Base-by-base conservation (phyloP, 2,888 invertebrate genomes). In the Ectobius pallidus region DNA sequence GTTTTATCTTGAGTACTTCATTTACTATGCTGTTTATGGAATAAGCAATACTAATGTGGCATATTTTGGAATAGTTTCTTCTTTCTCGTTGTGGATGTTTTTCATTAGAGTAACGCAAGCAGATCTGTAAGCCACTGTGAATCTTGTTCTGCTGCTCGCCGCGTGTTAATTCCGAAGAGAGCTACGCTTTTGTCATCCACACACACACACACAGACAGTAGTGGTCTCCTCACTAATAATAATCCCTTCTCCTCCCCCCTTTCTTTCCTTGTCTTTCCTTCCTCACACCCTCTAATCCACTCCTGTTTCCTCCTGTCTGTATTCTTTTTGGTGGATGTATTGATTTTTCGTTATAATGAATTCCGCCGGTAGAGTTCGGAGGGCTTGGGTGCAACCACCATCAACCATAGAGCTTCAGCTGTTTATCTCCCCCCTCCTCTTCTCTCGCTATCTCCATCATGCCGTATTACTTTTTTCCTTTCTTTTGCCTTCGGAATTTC, bases 291-390 rank as follows among this genome's bases (percentile, higher is more conserved):
- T 68, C 70, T 70, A 61, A 70, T 68, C 71, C 67, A 39, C 70
- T 69, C 58, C 55, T 39, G 34, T 34, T 34, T 34, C 20, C 18
- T 49, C 42, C 70, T 55, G 58, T 49, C 46, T 58, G 71, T 52
- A 68, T 73, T 73, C 71, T 73, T 73, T 74, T 72, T 69, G 69
- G 71, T 49, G 61, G 63, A 69, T 63, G 71, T 74, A 74, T 74
- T 74, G 74, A 74, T 74, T 74, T n/a, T 74, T 74, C 58, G 69
- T 69, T 69, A 71, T 74, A 74, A 74, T 74, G 74, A 74, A 74
- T 74, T 74, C 74, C 69, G 72, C 42, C 65, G 71, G 70, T 72
- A 34, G 34, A 63, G 30, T 34, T 44, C 7, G 7, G 34, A 62
- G 73, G 73, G 71, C 20, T 34, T 32, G 34, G 52, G 52, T 62